These are phyloP conservation scores for Sphaerodactylus townsendi DNA, from an alignment of 2,113 vertebrate species.

Conservation along the genomic window DNA sequence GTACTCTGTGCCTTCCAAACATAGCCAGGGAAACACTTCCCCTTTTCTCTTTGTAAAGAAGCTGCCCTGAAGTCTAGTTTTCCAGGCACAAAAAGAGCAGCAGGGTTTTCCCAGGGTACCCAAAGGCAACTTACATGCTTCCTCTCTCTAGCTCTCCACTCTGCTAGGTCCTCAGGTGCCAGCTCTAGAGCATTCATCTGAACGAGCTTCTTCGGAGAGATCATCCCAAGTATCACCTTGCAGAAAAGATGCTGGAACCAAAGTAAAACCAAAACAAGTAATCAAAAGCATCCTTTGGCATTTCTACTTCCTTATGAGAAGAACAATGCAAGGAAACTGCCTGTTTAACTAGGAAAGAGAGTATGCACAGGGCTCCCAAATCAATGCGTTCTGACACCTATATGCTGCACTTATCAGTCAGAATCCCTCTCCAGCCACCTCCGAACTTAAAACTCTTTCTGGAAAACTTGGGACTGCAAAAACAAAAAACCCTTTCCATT, in stretches of 20 bases:
- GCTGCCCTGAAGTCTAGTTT: background rate
- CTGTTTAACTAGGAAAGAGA: background rate
- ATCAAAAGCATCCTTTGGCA: background rate
- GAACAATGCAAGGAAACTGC: too few species aligned
- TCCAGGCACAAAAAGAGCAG: background rate
- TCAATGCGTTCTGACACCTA: background rate
- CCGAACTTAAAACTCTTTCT: background rate
- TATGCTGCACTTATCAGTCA: background rate
- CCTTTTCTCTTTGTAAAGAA: background rate
- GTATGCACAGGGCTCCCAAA: background rate
- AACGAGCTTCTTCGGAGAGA: slow-evolving; percentile 61
- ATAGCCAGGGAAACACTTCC: background rate
- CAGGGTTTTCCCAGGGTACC: too few species aligned
- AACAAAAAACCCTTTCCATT: too few species aligned
- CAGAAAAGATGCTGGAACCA: slow-evolving; percentile 63
- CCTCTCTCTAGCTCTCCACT: slow-evolving; percentile 67
- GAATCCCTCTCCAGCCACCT: too few species aligned
- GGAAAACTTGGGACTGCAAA: background rate
- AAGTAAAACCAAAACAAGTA: background rate
- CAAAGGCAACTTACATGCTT: slow-evolving; percentile 52
- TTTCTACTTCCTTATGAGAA: background rate
- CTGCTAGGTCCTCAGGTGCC: slow-evolving; percentile 63
- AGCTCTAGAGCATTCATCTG: slow-evolving; percentile 65
- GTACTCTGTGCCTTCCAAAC: too few species aligned
- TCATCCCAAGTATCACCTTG: slow-evolving; percentile 54